Percentiles rank a stretch among this genome's conserved stretches.
These are phyloP conservation scores for Colletes gigas DNA, from an alignment of 1,140 invertebrate genomes.

Conservation along the genomic window DNA sequence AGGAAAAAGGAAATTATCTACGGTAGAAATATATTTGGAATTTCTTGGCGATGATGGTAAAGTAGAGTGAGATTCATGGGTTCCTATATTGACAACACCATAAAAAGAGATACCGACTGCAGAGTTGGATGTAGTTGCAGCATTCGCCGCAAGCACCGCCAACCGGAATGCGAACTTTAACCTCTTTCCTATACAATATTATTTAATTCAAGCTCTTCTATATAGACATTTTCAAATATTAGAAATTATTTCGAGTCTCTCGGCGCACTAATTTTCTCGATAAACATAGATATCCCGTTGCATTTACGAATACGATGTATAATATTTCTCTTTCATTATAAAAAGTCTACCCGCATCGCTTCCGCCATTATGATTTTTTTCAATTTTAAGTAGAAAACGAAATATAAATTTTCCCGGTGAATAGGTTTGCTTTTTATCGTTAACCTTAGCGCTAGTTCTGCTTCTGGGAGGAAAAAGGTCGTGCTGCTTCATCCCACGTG, in stretches of 20 bases:
- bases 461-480: neutral
- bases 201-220: too few species aligned
- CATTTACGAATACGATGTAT: neutral
- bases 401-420: neutral
- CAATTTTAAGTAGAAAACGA: too few species aligned
- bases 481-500: neutral
- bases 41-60: slow-evolving; percentile 34
- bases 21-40: neutral
- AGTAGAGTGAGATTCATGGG: slow-evolving; percentile 2
- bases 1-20: neutral
- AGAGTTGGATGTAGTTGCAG: neutral
- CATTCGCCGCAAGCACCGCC: neutral
- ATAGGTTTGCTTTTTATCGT: neutral
- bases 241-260: too few species aligned
- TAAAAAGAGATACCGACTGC: slow-evolving; percentile 6
- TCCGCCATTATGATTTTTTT: too few species aligned
- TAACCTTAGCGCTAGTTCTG: neutral
- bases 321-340: neutral
- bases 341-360: too few species aligned
- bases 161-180: neutral
- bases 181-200: too few species aligned
- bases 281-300: too few species aligned
- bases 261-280: too few species aligned
- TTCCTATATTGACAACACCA: neutral
- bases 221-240: too few species aligned